A percentile compares a stretch with the other conserved stretches of the same genome.
Evolutionary conservation across 2,888 invertebrate genomes (phyloP).

Genomic region (Sesia bembeciformis): DNA sequence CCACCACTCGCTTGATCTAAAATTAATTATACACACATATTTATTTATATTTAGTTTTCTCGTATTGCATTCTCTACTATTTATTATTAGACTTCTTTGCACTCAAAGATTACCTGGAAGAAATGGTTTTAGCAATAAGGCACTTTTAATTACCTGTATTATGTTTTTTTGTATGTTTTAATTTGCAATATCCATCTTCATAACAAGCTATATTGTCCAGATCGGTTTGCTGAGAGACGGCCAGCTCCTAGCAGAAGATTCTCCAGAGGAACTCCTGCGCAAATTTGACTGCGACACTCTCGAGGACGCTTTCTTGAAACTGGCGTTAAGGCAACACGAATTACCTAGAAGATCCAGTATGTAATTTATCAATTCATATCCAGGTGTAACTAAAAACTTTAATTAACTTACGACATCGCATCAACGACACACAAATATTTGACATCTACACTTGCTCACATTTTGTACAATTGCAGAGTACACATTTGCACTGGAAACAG

Average conservation of each 20-base stretch:
- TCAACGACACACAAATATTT: too few relatives aligned
- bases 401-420: not conserved
- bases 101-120: too few relatives aligned
- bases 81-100: too few relatives aligned
- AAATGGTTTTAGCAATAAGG: too few relatives aligned
- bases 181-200: not conserved
- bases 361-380: slow-evolving; percentile 11
- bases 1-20: too few relatives aligned
- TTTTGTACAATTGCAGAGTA: too few relatives aligned
- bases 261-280: slow-evolving; percentile 81
- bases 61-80: too few relatives aligned
- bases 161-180: not conserved
- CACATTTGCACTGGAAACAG: too few relatives aligned
- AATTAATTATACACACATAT: too few relatives aligned
- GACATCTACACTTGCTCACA: too few relatives aligned
- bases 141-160: not conserved
- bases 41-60: too few relatives aligned
- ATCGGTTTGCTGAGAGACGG: slow-evolving; percentile 94
- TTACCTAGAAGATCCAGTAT: slow-evolving; percentile 40
- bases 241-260: slow-evolving; percentile 87
- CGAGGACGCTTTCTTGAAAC: slow-evolving; percentile 90
- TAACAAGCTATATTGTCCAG: slow-evolving; percentile 48
- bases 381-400: not conserved
- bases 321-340: slow-evolving; percentile 78
- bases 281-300: slow-evolving; percentile 82